phyloP scores from a whole-genome alignment of 2,113 vertebrate genomes.

The Tupaia tana region DNA sequence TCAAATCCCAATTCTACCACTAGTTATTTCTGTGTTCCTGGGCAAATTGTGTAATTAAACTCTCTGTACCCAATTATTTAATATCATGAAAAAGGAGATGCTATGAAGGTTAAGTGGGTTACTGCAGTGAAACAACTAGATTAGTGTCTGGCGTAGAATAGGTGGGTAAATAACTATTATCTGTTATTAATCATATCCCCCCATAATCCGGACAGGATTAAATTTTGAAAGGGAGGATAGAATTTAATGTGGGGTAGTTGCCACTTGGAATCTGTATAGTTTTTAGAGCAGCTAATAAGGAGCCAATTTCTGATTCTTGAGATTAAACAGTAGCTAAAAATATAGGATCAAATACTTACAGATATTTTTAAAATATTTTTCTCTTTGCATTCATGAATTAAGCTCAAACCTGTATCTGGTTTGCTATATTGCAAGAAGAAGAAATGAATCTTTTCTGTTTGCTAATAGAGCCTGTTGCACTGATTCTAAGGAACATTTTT shows the following conservation, averaged over 20 bases:
- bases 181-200: not conserved
- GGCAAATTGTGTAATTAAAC: not conserved
- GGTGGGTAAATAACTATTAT: not conserved
- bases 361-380: not conserved
- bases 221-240: not conserved
- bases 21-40: not conserved
- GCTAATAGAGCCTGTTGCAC: not conserved
- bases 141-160: not conserved
- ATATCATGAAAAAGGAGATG: not conserved
- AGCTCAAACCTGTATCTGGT: not conserved
- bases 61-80: not conserved
- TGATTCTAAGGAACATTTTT: slow-evolving; percentile 12
- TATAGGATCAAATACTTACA: not conserved
- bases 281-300: not conserved
- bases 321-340: not conserved
- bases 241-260: not conserved
- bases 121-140: not conserved
- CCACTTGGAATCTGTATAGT: not conserved
- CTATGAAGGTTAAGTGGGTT: not conserved
- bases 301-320: not conserved
- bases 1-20: not conserved
- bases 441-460: slow-evolving; percentile 39
- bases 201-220: not conserved
- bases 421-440: not conserved
- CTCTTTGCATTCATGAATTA: not conserved